Conservation (phyloP, 1,140 invertebrate species). For the Dufourea novaeangliae region DNA sequence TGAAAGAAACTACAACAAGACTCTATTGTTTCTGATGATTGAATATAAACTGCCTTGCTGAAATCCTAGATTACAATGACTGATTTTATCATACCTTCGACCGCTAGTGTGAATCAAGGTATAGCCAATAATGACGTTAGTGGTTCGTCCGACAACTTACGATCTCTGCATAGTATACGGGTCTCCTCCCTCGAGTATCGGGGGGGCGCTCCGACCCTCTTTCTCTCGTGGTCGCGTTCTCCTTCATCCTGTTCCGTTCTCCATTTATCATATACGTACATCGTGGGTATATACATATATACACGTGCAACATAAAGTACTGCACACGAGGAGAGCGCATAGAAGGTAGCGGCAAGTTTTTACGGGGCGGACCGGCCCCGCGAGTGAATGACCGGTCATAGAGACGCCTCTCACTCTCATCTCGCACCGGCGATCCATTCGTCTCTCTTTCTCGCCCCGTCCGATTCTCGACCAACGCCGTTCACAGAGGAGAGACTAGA, state of each 20-base stretch:
- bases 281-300: conserved; percentile 31
- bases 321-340: conserved; percentile 52
- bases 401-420: conserved; percentile 74
- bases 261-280: background rate
- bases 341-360: conserved; percentile 72
- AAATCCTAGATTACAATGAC: too few relatives aligned
- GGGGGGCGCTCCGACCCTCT: background rate
- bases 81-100: too few relatives aligned
- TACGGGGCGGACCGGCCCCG: conserved; percentile 56
- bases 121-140: too few relatives aligned
- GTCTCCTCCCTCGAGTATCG: too few relatives aligned
- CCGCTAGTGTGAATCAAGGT: too few relatives aligned
- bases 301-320: conserved; percentile 48
- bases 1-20: too few relatives aligned
- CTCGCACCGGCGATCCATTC: conserved; percentile 35
- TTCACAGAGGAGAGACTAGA: background rate
- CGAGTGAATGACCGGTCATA: conserved; percentile 79
- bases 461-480: background rate
- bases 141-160: too few relatives aligned
- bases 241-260: conserved; percentile 19
- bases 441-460: background rate
- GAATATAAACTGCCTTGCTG: too few relatives aligned
- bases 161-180: too few relatives aligned
- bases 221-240: conserved; percentile 32
- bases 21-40: too few relatives aligned